These are phyloP conservation scores for Rhabditoides inermis DNA, from an alignment of 2,888 invertebrate genomes.

Conservation along the genomic window DNA sequence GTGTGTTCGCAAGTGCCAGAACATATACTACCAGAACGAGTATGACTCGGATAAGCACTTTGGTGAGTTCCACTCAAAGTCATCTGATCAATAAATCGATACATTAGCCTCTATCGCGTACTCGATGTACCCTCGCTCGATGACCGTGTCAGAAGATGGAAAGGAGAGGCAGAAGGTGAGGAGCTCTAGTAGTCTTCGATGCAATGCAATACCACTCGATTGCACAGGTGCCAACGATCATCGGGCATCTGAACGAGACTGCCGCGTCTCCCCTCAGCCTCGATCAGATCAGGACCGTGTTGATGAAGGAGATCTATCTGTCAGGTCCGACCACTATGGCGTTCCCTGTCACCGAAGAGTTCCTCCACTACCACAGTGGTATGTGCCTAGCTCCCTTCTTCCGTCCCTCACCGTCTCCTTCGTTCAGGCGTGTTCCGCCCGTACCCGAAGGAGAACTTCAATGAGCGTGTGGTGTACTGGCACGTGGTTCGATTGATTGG, in stretches of 20 bases:
- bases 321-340: conserved; percentile 50
- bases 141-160: conserved; percentile 48
- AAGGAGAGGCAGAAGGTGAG: conserved; percentile 20
- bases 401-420: too few relatives aligned
- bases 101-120: conserved; percentile 49
- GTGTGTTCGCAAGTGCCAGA: conserved; percentile 43
- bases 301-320: conserved; percentile 44
- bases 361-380: conserved; percentile 46
- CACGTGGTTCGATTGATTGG: conserved; percentile 49
- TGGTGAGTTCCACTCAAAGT: conserved; percentile 14
- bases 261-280: conserved; percentile 24
- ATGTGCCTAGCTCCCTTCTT: too few relatives aligned
- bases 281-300: conserved; percentile 36
- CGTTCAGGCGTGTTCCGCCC: conserved; percentile 44
- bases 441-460: conserved; percentile 41
- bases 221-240: conserved; percentile 44
- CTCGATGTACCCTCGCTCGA: conserved; percentile 48
- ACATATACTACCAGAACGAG: conserved; percentile 44
- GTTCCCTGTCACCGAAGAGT: conserved; percentile 50
- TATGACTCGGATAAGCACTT: conserved; percentile 48
- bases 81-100: too few relatives aligned
- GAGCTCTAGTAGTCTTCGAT: neutral
- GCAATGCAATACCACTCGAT: neutral
- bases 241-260: conserved; percentile 47
- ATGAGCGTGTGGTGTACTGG: conserved; percentile 49